Evolutionary conservation across 2,113 vertebrate species (phyloP).

Genomic region (Phocoena sinus): DNA sequence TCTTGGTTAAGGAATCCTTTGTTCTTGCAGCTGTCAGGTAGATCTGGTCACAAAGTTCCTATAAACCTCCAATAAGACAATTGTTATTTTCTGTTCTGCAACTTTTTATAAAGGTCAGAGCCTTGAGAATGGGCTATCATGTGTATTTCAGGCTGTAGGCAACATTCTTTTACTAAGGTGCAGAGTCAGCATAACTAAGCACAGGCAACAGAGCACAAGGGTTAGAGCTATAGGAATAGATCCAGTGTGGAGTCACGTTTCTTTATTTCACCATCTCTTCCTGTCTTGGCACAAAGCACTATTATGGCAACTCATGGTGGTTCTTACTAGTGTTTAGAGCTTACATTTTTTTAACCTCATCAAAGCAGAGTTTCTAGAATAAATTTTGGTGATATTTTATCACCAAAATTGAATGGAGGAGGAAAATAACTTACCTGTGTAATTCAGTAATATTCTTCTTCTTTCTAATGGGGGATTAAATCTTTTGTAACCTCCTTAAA

Average conservation of each 20-base stretch:
- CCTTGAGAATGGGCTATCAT: neutral
- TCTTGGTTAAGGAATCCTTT: neutral
- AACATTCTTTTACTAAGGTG: neutral
- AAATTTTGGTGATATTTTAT: neutral
- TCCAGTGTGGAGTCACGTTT: neutral
- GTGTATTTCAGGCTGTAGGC: neutral
- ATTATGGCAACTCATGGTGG: neutral
- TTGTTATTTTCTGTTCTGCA: neutral
- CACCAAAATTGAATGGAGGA: neutral
- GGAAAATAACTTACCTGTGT: conserved; percentile 59
- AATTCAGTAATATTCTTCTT: conserved; percentile 68
- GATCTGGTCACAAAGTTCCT: neutral
- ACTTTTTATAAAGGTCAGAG: neutral
- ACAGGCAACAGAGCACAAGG: neutral
- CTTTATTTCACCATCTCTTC: neutral
- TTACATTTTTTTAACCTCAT: neutral
- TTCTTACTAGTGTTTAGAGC: neutral
- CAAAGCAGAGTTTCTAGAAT: conserved; percentile 49
- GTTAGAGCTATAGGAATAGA: neutral
- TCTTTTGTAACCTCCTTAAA: conserved; percentile 76
- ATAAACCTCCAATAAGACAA: neutral
- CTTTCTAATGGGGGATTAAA: conserved; percentile 59
- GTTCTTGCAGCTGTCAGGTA: neutral
- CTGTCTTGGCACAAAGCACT: neutral
- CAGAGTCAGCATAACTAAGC: neutral